These are phyloP conservation scores for Oreochromis aureus DNA, from an alignment of 2,113 vertebrate species.

Conservation along the genomic window DNA sequence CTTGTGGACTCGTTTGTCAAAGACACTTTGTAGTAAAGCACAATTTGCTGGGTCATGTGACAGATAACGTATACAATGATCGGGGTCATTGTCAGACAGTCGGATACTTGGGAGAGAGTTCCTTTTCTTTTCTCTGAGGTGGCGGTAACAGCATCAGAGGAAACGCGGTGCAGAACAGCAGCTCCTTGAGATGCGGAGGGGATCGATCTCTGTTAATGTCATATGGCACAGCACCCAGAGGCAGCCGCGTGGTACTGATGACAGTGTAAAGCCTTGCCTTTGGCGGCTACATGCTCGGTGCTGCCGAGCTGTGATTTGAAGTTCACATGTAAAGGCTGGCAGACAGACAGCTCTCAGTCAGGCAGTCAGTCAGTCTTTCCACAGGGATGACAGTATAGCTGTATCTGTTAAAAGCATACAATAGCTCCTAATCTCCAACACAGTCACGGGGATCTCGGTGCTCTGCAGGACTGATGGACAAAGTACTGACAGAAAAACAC, in stretches of 20 bases:
- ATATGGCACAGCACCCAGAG: constrained; percentile 70
- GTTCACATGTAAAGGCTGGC: constrained; percentile 67
- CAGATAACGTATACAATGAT: neutral
- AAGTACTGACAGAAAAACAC: constrained; percentile 2
- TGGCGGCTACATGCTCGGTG: constrained; percentile 68
- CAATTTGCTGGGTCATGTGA: neutral
- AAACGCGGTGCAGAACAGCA: constrained; percentile 42
- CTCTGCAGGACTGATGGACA: constrained; percentile 20
- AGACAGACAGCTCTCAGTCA: constrained; percentile 71
- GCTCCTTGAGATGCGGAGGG: constrained; percentile 62
- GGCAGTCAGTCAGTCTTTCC: constrained; percentile 41
- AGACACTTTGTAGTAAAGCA: neutral
- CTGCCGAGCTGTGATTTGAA: constrained; percentile 66
- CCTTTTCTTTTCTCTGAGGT: constrained; percentile 42
- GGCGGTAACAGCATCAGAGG: constrained; percentile 41
- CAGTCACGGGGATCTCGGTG: neutral
- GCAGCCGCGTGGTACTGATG: constrained; percentile 63
- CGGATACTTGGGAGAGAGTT: constrained; percentile 21
- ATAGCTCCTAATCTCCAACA: constrained; percentile 29
- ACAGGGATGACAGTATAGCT: constrained; percentile 42
- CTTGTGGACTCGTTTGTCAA: neutral
- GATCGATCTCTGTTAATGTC: constrained; percentile 72
- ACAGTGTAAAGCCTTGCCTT: constrained; percentile 73
- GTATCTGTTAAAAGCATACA: constrained; percentile 40
- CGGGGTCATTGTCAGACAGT: constrained; percentile 45